These are phyloP conservation scores for Anoncus sp. DNA, from an alignment of 2,888 invertebrate genomes.

Conservation along the genomic window DNA sequence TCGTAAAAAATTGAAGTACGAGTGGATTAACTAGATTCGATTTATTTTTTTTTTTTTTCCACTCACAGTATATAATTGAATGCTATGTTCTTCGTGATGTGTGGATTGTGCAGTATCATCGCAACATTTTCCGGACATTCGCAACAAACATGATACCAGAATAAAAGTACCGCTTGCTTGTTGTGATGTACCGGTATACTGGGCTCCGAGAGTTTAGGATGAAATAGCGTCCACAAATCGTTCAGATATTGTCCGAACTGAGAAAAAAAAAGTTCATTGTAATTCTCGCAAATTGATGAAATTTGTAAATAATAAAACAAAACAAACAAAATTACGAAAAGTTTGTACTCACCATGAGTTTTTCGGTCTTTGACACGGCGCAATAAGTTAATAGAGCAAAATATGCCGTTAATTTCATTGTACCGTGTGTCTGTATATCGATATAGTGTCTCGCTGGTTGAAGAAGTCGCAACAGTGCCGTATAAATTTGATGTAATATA, in stretches of 20 bases:
- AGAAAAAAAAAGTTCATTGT: slow-evolving; percentile 70
- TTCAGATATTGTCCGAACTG: slow-evolving; percentile 97
- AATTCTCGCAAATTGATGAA: background rate
- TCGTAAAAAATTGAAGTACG: too few species aligned
- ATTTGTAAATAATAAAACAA: background rate
- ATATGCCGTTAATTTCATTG: slow-evolving; percentile 96
- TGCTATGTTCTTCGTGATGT: slow-evolving; percentile 96
- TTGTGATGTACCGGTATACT: slow-evolving; percentile 98
- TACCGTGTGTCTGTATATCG: slow-evolving; percentile 94
- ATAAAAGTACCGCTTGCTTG: slow-evolving; percentile 95
- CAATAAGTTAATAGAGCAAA: slow-evolving; percentile 97
- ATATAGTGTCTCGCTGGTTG: slow-evolving; percentile 94
- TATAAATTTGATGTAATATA: slow-evolving; percentile 89
- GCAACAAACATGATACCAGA: slow-evolving; percentile 96
- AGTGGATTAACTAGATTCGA: too few species aligned
- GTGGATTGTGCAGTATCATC: slow-evolving; percentile 93
- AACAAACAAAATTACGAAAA: background rate
- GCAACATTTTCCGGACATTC: slow-evolving; percentile 98
- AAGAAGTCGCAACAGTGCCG: slow-evolving; percentile 89
- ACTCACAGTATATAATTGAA: slow-evolving; percentile 98
- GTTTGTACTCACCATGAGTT: slow-evolving; percentile 90
- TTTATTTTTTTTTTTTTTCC: background rate
- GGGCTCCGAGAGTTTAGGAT: slow-evolving; percentile 97
- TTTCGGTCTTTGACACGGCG: slow-evolving; percentile 95
- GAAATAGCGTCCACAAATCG: slow-evolving; percentile 97